Percentiles rank a stretch among this genome's conserved stretches.
Conservation (phyloP, 2,888 invertebrate species). For the Pemphredon lugubris region DNA sequence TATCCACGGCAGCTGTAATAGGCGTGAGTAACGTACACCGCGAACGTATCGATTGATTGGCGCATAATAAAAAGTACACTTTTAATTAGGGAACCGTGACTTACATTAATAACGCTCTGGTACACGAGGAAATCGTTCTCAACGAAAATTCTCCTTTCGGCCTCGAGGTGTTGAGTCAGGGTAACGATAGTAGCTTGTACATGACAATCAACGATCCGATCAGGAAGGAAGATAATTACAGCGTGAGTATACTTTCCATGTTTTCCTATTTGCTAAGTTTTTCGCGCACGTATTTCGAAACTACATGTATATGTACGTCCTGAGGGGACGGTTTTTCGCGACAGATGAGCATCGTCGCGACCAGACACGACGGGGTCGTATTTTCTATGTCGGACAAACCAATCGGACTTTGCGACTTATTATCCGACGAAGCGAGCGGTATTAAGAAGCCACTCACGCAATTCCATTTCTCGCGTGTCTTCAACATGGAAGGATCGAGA, state of each 20-base stretch:
- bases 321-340: constrained; percentile 27
- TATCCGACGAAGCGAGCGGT: constrained; percentile 29
- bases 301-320: constrained; percentile 39
- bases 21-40: constrained; percentile 2
- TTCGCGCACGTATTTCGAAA: not conserved
- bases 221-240: constrained; percentile 16
- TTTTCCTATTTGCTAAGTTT: not conserved
- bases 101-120: not conserved
- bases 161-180: constrained; percentile 11
- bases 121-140: constrained; percentile 6
- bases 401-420: constrained; percentile 54
- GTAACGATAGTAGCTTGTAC: constrained; percentile 27
- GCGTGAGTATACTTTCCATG: constrained; percentile 7
- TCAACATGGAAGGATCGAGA: constrained; percentile 35
- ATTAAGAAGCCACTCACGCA: not conserved
- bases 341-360: constrained; percentile 22
- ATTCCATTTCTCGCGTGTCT: constrained; percentile 52
- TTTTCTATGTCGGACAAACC: constrained; percentile 43
- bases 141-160: constrained; percentile 28
- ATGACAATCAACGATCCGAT: constrained; percentile 30
- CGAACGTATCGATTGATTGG: not conserved
- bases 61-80: not conserved
- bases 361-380: constrained; percentile 46
- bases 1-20: not conserved
- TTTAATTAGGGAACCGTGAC: not conserved